Percentiles rank a stretch among this genome's conserved stretches.
Evolutionary conservation across 2,888 invertebrate species (phyloP).

Genomic region (Zaprionus obscuricornis): DNA sequence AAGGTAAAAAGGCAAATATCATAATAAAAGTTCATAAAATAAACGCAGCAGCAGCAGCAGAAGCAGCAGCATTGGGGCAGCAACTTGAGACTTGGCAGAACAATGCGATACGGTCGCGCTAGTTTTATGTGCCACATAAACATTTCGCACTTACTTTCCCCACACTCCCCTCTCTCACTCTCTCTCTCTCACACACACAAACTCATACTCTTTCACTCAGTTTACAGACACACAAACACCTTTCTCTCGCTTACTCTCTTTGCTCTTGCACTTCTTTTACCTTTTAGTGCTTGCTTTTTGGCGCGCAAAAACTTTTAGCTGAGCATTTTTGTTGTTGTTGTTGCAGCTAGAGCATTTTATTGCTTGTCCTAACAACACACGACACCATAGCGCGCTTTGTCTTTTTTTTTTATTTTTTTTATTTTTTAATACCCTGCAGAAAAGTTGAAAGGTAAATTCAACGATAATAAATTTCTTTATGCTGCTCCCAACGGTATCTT

Average conservation of each 20-base stretch:
- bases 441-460: background rate
- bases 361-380: constrained; percentile 53
- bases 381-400: constrained; percentile 20
- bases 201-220: background rate
- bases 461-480: too few species aligned
- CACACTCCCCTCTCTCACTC: background rate
- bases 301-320: constrained; percentile 72
- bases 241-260: background rate
- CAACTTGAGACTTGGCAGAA: too few species aligned
- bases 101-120: constrained; percentile 68
- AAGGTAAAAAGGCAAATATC: constrained; percentile 55
- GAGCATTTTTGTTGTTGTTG: constrained; percentile 38
- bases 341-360: too few species aligned
- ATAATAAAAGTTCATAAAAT: constrained; percentile 71
- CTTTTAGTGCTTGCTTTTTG: constrained; percentile 57
- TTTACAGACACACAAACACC: background rate
- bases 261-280: too few species aligned
- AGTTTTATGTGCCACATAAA: constrained; percentile 73
- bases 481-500: too few species aligned
- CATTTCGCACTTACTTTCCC: constrained; percentile 49
- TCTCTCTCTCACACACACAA: background rate
- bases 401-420: background rate
- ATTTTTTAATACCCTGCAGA: constrained; percentile 17
- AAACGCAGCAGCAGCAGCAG: constrained; percentile 55
- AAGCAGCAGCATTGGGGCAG: too few species aligned